A percentile compares a stretch with the other conserved stretches of the same genome.
These are phyloP conservation scores for Gambelia wislizenii DNA, from an alignment of 2,797 vertebrate species.

Conservation along the genomic window DNA sequence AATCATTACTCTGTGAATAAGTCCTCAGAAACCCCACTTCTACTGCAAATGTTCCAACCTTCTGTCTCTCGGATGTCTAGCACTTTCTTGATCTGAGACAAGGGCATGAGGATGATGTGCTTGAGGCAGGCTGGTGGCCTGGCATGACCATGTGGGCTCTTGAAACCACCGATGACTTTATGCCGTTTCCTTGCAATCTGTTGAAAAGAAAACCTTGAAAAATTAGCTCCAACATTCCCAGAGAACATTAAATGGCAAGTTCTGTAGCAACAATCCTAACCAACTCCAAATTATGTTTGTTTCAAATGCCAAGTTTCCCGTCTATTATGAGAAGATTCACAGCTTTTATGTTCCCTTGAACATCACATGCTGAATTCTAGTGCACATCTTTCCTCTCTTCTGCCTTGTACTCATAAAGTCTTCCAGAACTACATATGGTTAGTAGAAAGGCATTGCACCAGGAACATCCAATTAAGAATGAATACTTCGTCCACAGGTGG, in stretches of 20 bases:
- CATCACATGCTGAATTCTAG: conserved; percentile 11
- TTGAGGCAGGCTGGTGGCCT: conserved; percentile 93
- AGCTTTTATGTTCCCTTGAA: conserved; percentile 17
- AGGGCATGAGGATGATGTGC: conserved; percentile 94
- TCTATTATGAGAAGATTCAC: conserved; percentile 7
- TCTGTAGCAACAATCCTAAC: not conserved
- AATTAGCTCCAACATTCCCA: not conserved
- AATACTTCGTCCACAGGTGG: not conserved
- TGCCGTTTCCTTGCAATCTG: conserved; percentile 97
- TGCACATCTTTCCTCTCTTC: not conserved
- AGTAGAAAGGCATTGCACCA: not conserved
- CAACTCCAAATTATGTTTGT: conserved; percentile 2
- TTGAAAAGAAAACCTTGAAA: not conserved
- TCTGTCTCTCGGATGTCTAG: conserved; percentile 95
- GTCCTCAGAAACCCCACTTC: not conserved
- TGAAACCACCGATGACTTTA: conserved; percentile 95
- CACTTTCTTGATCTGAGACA: conserved; percentile 97
- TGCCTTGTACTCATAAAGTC: conserved; percentile 14
- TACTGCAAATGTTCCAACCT: conserved; percentile 78
- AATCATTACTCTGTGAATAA: not conserved
- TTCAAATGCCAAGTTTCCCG: not conserved
- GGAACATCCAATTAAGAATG: not conserved
- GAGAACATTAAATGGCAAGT: conserved; percentile 9
- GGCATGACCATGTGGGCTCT: conserved; percentile 91
- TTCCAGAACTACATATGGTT: not conserved